Evolutionary conservation across 2,888 invertebrate genomes (phyloP).

Genomic region (Ophion ventricosus): DNA sequence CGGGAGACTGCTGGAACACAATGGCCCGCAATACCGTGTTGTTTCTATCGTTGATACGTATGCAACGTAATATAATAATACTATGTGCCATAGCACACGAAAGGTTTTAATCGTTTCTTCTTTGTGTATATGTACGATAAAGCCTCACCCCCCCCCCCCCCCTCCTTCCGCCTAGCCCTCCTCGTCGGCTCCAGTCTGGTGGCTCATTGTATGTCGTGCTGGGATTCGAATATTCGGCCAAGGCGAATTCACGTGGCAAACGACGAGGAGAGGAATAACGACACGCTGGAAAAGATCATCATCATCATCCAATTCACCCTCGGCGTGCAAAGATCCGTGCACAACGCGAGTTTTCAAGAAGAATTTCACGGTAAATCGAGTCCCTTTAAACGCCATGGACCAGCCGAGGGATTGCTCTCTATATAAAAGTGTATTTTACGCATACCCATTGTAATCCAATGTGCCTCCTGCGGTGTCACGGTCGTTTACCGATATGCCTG

Average conservation of each 20-base stretch:
- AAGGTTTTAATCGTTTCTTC: conserved; percentile 57
- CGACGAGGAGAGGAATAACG: conserved; percentile 21
- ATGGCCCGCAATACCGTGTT: conserved; percentile 55
- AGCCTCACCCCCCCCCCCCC: too few species aligned
- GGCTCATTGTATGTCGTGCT: conserved; percentile 30
- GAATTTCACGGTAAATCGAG: conserved; percentile 77
- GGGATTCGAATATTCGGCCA: conserved; percentile 36
- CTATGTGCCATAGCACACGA: background rate
- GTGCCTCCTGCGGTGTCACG: conserved; percentile 80
- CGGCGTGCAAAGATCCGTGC: conserved; percentile 3
- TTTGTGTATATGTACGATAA: background rate
- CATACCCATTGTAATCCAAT: conserved; percentile 70
- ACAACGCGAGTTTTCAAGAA: conserved; percentile 15
- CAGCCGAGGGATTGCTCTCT: conserved; percentile 31
- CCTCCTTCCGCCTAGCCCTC: too few species aligned
- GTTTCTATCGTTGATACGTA: conserved; percentile 50
- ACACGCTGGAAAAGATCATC: conserved; percentile 74
- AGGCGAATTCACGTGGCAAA: conserved; percentile 24
- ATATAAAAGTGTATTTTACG: conserved; percentile 64
- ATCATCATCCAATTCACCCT: conserved; percentile 67
- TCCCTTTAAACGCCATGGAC: conserved; percentile 64
- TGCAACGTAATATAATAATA: conserved; percentile 26
- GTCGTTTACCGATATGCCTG: conserved; percentile 55
- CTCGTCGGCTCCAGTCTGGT: background rate
- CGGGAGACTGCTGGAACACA: conserved; percentile 57